Conservation (phyloP, 2,888 invertebrate genomes). For the Acanthosoma haemorrhoidale region DNA sequence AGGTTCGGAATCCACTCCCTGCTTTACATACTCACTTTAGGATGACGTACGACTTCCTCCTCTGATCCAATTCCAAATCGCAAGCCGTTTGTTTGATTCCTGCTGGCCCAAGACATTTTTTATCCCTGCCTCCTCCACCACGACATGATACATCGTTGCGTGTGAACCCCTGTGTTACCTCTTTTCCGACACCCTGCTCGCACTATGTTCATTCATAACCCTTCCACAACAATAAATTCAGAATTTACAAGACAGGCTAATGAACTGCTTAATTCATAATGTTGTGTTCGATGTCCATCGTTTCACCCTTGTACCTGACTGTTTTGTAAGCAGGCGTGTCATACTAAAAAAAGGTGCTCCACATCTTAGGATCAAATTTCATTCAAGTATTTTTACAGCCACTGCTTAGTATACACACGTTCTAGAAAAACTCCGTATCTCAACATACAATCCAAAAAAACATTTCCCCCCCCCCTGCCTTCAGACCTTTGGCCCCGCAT, state of each 20-base stretch:
- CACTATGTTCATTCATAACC: neutral
- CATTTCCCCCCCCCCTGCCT: no score
- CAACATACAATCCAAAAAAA: no score
- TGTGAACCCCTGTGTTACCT: neutral
- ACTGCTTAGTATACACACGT: no score
- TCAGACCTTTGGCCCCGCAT: no score
- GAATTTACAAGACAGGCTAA: neutral
- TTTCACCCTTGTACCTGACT: no score
- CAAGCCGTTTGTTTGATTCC: conserved; percentile 12
- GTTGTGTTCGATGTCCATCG: neutral
- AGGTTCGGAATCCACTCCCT: neutral
- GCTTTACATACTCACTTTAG: neutral
- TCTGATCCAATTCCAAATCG: neutral
- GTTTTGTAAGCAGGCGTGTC: no score
- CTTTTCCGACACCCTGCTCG: neutral
- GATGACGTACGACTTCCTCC: conserved; percentile 20
- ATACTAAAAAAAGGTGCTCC: no score
- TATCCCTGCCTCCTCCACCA: neutral
- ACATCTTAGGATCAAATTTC: no score
- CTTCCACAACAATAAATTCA: neutral
- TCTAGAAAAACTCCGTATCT: no score
- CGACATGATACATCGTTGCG: neutral
- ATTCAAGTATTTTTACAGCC: no score
- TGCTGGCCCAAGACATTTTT: neutral
- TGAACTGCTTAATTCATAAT: neutral